Base-by-base conservation (phyloP, 2,888 invertebrate genomes). In the Luperina nickerlii region DNA sequence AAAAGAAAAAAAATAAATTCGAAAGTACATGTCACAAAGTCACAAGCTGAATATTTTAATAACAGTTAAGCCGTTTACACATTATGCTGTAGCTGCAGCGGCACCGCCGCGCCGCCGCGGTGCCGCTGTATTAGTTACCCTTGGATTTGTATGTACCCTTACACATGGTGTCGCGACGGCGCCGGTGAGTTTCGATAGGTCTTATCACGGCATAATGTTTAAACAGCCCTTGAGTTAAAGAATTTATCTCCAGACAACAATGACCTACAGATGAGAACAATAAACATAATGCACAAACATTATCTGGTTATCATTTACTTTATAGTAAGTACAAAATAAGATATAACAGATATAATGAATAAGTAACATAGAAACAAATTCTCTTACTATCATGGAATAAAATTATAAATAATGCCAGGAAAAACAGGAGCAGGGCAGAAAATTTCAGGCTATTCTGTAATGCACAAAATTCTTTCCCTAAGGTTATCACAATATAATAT, bases 351-450 rank as follows among this genome's bases (percentile, higher is more conserved):
- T n/a, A 7, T 71, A 38, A 8, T 20, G 0, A 27, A 57, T 13
- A n/a, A 76, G 62, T 15, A 45, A 32, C 32, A 32, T 1, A 1
- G 32, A 60, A 32, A 76, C 5, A 13, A 5, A 13, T 15, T 42
- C 2, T 67, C 20, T 13, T 27, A 60, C 24, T 38, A 42, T 42
- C 24, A 32, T 54, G 24, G 20, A 8, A 20, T 2, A 38, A 38
- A 63, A 24, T 38, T 60, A 11, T 13, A n/a, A 51, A 67, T 20
- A 51, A 82, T 74, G 20, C 18, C 51, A 83, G 32, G 18, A 68
- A 80, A 27, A 42, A 20, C 7, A 9, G 18, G 2, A 20, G 27
- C 4, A 6, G 0, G 38, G 8, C 42, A 24, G 18, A 27, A 13
- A 54, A 54, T 38, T 51, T 27, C 1, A 24, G 3, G 13, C 32